Percentiles rank a stretch among this genome's conserved stretches.
Conservation (phyloP, 2,888 invertebrate species). For the Creontiades dilutus region DNA sequence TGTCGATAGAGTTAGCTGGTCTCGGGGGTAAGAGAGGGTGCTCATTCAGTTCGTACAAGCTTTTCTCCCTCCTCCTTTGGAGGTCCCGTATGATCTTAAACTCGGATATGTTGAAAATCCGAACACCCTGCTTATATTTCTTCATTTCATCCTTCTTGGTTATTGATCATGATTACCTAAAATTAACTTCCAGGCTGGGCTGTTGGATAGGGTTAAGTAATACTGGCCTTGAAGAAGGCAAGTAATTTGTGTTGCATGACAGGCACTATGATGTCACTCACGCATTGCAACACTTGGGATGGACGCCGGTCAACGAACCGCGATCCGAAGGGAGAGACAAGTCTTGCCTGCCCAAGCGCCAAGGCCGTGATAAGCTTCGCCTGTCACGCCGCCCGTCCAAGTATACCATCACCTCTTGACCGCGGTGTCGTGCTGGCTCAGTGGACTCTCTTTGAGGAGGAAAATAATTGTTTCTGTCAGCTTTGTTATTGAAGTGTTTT, state of each 20-base stretch:
- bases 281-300: constrained; percentile 38
- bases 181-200: too few species aligned
- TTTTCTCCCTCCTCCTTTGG: too few species aligned
- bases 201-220: neutral
- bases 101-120: too few species aligned
- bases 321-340: neutral
- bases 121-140: too few species aligned
- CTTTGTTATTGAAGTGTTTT: too few species aligned
- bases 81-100: too few species aligned
- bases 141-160: too few species aligned
- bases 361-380: constrained; percentile 6
- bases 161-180: too few species aligned
- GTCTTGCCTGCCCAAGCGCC: neutral
- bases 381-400: neutral
- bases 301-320: constrained; percentile 58
- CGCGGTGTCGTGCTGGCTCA: neutral
- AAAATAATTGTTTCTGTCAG: too few species aligned
- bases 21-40: too few species aligned
- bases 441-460: neutral
- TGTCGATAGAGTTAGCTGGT: too few species aligned
- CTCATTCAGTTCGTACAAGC: too few species aligned
- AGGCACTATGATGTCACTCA: constrained; percentile 33
- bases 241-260: constrained; percentile 19
- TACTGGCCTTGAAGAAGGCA: neutral
- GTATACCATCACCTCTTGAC: constrained; percentile 20